Base-by-base conservation (phyloP, 1,140 invertebrate genomes). In the Coptotermes formosanus region DNA sequence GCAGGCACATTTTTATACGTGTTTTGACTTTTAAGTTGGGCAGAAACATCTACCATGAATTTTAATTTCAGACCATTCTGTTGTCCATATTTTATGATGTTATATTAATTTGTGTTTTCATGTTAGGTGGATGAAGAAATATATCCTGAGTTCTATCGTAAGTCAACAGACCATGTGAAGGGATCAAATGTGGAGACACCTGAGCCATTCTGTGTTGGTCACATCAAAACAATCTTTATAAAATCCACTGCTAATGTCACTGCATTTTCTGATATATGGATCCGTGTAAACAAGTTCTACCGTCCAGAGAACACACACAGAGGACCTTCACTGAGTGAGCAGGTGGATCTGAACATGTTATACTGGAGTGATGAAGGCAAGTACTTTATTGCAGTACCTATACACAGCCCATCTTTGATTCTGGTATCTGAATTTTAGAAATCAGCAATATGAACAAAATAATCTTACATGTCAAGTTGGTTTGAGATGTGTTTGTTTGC, bases 61-160 rank as follows among this genome's bases (percentile, higher is more conserved):
- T 3, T 48, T 11, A 12, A 48, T 16, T 12, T 48, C 48, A 48
- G 48, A 48, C 48, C 16, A 48, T 48, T 48, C 45, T 48, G 45
- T 6, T 9, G 11, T 48, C 14, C 45, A 48, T 48, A 48, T 7
- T 3, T 48, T 48, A 9, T 16, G 14, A 48, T 9, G 38, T 38
- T 38, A 48, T 55, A 4, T 21, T 55, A 19, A 55, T 55, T 55
- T 55, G n/a, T 83, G 32, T 7, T 45, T 45, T 83, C 30, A n/a
- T 85, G 64, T 64, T 43, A 82, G 88, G 92, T 94, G 38, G 95
- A 97, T 90, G 95, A 96, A 90, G 92, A 94, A 38, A 90, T 94
- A 64, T 97, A 95, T 90, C 94, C 96, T 19, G 96, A 97, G 90
- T 94, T 93, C 87, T 97, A 97, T 89, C 92, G 96, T 83, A 96